These are phyloP conservation scores for Scaptomyza caliginosa DNA, from an alignment of 2,888 invertebrate species.

Conservation along the genomic window DNA sequence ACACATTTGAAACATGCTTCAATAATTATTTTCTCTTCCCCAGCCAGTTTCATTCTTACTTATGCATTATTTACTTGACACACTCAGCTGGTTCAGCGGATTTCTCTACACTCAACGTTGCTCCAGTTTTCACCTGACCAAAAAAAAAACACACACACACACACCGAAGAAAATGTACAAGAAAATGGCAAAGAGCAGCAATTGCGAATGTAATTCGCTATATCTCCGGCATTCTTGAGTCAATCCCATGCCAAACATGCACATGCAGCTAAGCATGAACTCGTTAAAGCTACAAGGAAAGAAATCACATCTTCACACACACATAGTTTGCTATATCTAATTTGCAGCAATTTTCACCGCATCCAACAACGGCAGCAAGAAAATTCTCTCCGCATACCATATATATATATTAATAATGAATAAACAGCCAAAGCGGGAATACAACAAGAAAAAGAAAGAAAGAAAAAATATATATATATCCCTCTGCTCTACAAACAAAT, in stretches of 20 bases:
- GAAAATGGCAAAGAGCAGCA: not conserved
- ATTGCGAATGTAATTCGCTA: slow-evolving; percentile 22
- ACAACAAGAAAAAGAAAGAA: too few relatives aligned
- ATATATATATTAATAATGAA: slow-evolving; percentile 56
- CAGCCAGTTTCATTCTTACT: not conserved
- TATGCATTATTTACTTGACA: not conserved
- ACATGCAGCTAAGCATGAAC: slow-evolving; percentile 59
- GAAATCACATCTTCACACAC: slow-evolving; percentile 43
- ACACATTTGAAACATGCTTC: too few relatives aligned
- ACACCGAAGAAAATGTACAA: too few relatives aligned
- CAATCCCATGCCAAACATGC: slow-evolving; percentile 29
- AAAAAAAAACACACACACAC: not conserved
- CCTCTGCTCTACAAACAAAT: not conserved
- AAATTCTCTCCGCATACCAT: slow-evolving; percentile 30
- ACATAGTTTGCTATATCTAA: slow-evolving; percentile 56
- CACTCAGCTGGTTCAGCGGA: slow-evolving; percentile 5
- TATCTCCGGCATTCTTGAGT: slow-evolving; percentile 42
- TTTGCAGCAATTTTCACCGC: slow-evolving; percentile 71
- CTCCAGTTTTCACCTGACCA: slow-evolving; percentile 62
- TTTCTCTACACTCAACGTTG: slow-evolving; percentile 33
- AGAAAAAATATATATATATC: slow-evolving; percentile 9
- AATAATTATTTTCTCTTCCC: not conserved
- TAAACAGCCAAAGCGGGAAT: slow-evolving; percentile 27
- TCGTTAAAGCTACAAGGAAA: slow-evolving; percentile 59
- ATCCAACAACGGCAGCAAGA: slow-evolving; percentile 29